Evolutionary conservation across 2,888 invertebrate genomes (phyloP).

Genomic region (Himalopsyche kuldschensis): DNA sequence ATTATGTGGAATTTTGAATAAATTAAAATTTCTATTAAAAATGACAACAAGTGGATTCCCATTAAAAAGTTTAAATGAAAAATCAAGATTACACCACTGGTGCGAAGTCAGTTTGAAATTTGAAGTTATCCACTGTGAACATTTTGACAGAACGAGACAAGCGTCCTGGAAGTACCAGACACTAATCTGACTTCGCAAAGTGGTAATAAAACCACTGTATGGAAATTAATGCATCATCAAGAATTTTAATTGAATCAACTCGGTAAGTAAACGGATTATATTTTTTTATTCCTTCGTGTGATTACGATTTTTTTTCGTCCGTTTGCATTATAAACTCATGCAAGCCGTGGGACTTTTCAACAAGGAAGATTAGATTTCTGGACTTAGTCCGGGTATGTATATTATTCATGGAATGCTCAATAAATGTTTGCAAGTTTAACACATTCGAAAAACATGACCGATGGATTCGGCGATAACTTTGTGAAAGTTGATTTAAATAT

Average conservation of each 20-base stretch:
- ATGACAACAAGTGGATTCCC: no score
- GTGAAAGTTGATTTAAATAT: no score
- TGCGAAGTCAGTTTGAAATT: not conserved
- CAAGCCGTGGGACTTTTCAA: not conserved
- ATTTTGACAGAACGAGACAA: slow-evolving; percentile 18
- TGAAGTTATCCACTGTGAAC: not conserved
- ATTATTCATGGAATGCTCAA: not conserved
- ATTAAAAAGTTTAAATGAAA: not conserved
- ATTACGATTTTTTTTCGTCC: not conserved
- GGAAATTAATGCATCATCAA: slow-evolving; percentile 12
- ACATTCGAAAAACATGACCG: no score
- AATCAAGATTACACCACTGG: not conserved
- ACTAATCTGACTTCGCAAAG: slow-evolving; percentile 20
- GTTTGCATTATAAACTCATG: not conserved
- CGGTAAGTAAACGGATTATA: not conserved
- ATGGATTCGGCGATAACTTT: no score
- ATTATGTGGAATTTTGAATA: no score
- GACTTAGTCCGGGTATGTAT: not conserved
- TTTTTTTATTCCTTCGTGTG: not conserved
- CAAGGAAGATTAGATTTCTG: not conserved
- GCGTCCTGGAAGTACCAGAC: slow-evolving; percentile 20
- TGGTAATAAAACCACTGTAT: slow-evolving; percentile 10
- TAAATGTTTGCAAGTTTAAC: no score
- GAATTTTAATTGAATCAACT: slow-evolving; percentile 20
- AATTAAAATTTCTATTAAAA: no score